Base-by-base conservation (phyloP, 2,888 invertebrate species). In the Pachydiplax longipennis region DNA sequence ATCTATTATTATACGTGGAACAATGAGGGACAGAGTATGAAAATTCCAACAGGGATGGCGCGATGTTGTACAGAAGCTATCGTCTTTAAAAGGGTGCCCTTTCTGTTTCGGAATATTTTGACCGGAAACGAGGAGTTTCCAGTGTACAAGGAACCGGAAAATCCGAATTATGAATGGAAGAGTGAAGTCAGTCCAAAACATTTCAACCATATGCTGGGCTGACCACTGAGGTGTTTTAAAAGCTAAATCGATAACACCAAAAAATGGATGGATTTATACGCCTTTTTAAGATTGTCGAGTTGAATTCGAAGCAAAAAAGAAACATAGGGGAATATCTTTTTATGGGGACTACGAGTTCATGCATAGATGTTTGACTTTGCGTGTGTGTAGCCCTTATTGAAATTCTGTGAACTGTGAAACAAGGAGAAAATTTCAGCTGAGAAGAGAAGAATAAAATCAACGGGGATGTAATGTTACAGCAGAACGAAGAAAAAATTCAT, bases 121-220 rank as follows among this genome's bases (percentile, higher is more conserved):
- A 37, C 73, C 73, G 73, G 73, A 73, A 31, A 31, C 61, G 87
- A 37, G 37, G 25, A 87, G 58, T 83, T 83, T 61, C 83, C 83
- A 58, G 44, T 31, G 22, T n/a, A 83, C 61, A 37, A 61, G 73
- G 87, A 61, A 61, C 87, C 61, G 87, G 37, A 61, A 87, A 87
- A 87, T 87, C 58, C 87, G 61, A 65, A 61, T 87, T 87, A 87
- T 35, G 35, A 61, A 87, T 65, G 37, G 15, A 35, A 35, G 87
- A 61, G 61, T 37, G 87, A 61, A 87, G 18, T 61, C 37, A 37
- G 35, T 61, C 37, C 58, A 37, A 65, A 48, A 35, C 37, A 73
- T 73, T 73, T 73, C 73, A 31, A 25, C 25, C 73, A 73, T 25
- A 73, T 73, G 25, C 31, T 73, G 25, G 12, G 65, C n/a, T 25